Conservation (phyloP, 2,888 invertebrate genomes). For the Ernsta delagoae region DNA sequence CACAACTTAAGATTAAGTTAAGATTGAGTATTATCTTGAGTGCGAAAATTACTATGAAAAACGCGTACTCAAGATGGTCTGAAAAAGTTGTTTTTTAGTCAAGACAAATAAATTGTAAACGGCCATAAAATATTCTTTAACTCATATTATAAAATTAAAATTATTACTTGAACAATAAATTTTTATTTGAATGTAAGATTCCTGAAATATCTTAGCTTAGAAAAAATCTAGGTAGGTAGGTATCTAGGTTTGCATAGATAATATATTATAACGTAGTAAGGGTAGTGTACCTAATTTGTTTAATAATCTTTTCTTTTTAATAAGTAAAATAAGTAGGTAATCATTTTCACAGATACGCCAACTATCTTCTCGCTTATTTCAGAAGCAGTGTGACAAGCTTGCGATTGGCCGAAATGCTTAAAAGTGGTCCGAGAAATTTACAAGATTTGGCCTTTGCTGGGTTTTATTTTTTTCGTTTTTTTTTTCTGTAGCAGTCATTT, state of each 20-base stretch:
- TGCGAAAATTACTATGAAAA: no score
- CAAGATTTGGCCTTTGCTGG: slow-evolving; percentile 59
- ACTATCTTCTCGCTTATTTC: slow-evolving; percentile 50
- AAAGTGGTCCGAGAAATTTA: slow-evolving; percentile 54
- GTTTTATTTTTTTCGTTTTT: slow-evolving; percentile 56
- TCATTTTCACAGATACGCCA: slow-evolving; percentile 13
- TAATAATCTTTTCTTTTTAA: background rate
- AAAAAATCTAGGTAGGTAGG: no score
- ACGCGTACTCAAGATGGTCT: no score
- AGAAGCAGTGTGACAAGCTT: slow-evolving; percentile 67
- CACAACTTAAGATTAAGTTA: no score
- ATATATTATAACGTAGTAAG: no score
- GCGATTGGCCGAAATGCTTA: slow-evolving; percentile 55
- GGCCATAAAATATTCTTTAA: no score
- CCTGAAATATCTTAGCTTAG: no score
- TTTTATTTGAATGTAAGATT: no score
- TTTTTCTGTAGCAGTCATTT: slow-evolving; percentile 28
- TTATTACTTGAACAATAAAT: background rate
- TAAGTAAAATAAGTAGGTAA: background rate
- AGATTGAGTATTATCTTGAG: background rate
- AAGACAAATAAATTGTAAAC: background rate
- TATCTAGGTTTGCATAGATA: no score
- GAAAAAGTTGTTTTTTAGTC: background rate
- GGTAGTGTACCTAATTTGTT: background rate
- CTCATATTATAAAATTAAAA: no score